These are phyloP conservation scores for Clamator glandarius DNA, from an alignment of 2,797 vertebrate genomes.

Conservation along the genomic window DNA sequence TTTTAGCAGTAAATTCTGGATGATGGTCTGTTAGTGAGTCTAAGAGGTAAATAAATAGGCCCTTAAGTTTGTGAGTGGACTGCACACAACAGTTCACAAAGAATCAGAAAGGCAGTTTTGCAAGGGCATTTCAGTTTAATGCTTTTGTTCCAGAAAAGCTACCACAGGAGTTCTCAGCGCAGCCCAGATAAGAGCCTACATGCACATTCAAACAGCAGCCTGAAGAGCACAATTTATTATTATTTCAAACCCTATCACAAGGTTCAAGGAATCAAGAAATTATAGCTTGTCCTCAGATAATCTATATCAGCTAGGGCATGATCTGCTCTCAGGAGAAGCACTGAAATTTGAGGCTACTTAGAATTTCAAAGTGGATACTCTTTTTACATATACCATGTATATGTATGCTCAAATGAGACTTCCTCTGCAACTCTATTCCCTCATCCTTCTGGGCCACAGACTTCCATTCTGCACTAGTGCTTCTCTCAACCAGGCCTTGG, in stretches of 20 bases:
- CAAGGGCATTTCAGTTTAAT: constrained; percentile 1
- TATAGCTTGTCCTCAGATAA: constrained; percentile 47
- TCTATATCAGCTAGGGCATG: constrained; percentile 10
- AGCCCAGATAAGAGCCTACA: constrained; percentile 19
- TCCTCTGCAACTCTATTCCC: neutral
- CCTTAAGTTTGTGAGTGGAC: neutral
- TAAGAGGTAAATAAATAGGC: neutral
- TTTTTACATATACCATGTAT: neutral
- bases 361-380: constrained; percentile 35
- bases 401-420: neutral
- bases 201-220: neutral
- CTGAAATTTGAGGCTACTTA: constrained; percentile 13
- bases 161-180: neutral
- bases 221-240: constrained; percentile 25
- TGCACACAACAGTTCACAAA: neutral
- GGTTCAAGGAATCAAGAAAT: constrained; percentile 43
- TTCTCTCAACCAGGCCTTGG: neutral
- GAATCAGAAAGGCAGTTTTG: neutral
- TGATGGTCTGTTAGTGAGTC: neutral
- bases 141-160: constrained; percentile 19
- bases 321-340: constrained; percentile 14
- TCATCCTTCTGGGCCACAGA: neutral
- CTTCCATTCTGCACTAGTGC: neutral
- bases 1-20: neutral
- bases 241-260: constrained; percentile 43